These are phyloP conservation scores for Motacilla tschutschensis DNA, from an alignment of 2,113 vertebrate species.

Conservation along the genomic window DNA sequence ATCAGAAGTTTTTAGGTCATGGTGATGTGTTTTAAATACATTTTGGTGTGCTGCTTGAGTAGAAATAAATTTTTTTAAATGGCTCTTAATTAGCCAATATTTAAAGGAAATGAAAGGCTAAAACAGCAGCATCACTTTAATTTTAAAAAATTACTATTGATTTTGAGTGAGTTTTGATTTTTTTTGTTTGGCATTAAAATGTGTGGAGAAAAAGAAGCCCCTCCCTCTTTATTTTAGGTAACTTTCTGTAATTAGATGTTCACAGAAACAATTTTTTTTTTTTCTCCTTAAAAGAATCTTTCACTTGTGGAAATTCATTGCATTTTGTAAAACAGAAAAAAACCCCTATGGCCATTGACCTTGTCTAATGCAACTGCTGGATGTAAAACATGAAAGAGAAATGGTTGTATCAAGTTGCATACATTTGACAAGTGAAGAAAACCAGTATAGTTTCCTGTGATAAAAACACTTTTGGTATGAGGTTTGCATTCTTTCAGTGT, in stretches of 20 bases:
- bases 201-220: background rate
- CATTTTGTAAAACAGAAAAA: slow-evolving; percentile 12
- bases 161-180: background rate
- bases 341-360: background rate
- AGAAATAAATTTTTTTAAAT: background rate
- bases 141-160: background rate
- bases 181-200: background rate
- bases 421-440: slow-evolving; percentile 46
- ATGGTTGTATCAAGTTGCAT: slow-evolving; percentile 9
- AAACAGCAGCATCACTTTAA: background rate
- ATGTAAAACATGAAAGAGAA: slow-evolving; percentile 33
- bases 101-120: background rate
- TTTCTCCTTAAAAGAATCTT: background rate
- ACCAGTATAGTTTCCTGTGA: slow-evolving; percentile 17
- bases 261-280: background rate
- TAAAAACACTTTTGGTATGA: slow-evolving; percentile 19
- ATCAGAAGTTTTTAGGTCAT: background rate
- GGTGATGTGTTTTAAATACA: background rate
- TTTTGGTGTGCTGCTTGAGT: background rate
- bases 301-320: background rate
- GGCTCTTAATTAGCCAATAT: background rate
- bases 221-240: background rate
- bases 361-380: slow-evolving; percentile 14
- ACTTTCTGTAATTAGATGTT: background rate
- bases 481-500: background rate